Evolutionary conservation across 2,113 vertebrate genomes (phyloP), one percentile per base, ranked within the genome.

Genomic region (Echinops telfairi): DNA sequence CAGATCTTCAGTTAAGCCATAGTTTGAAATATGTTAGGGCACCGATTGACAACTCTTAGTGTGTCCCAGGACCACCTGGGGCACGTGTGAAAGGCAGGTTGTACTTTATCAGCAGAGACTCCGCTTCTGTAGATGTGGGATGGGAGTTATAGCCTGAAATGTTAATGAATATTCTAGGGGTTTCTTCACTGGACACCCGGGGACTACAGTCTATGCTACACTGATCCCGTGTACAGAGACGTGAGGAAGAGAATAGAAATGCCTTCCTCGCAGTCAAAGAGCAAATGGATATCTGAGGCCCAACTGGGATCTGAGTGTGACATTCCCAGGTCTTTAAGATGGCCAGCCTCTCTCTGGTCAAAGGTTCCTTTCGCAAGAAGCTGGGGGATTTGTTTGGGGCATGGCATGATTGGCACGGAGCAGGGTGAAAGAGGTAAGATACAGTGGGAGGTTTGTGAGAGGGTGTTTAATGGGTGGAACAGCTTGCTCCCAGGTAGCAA

Each of bases 381-480:
- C 38, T 20, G 3, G 12, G 38, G 76, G 11, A 0, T 19, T 80
- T 43, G 68, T 19, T 1, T 17, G 3, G 23, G 31, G 2, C n/a
- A 33, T n/a, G 16, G 27, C 3, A 1, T 58, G 47, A 58, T 10
- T 25, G 43, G 29, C 16, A 10, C 3, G 57, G 58, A 62, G 79
- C 20, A 60, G n/a, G n/a, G 31, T 40, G 25, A 80, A 64, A 33
- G 3, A n/a, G n/a, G 1, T 3, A 12, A 27, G 43, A 17, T 10
- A 53, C 47, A 53, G n/a, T 2, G 43, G 16, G 20, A 36, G 23
- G 20, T 64, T 7, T 17, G 22, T 33, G 33, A 43, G 25, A 57
- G 53, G 10, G 12, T 0, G 2, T 2, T 0, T 2, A 43, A 7
- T 14, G 6, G 57, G 57, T 15, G 7, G 19, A 31, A 43, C 9